A percentile compares a stretch with the other conserved stretches of the same genome.
phyloP scores from a whole-genome alignment of 2,113 vertebrate genomes.

The Psittacula cyanocephala region DNA sequence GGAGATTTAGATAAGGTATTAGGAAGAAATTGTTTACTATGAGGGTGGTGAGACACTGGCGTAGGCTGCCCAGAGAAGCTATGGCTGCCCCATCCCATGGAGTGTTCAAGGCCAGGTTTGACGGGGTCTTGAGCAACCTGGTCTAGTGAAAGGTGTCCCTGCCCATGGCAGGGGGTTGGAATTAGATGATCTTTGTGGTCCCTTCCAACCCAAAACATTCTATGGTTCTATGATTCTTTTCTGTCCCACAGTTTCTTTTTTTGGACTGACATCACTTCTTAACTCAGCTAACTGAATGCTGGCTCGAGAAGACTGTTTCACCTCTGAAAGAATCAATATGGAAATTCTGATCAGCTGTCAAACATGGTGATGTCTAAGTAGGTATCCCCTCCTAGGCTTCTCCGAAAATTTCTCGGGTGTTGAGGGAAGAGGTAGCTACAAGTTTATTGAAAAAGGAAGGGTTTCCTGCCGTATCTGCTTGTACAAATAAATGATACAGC shows the following conservation, averaged over 20 bases:
- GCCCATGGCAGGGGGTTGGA: neutral
- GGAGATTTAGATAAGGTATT: neutral
- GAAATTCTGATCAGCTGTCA: neutral
- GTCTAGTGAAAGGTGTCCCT: neutral
- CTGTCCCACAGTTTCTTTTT: neutral
- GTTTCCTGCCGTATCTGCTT: neutral
- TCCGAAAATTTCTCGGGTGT: neutral
- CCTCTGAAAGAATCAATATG: neutral
- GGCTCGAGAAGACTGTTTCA: neutral
- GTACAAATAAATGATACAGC: neutral
- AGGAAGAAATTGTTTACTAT: neutral
- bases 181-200: neutral
- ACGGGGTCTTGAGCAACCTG: neutral
- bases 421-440: neutral
- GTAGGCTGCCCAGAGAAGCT: neutral
- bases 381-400: neutral
- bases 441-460: neutral
- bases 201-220: neutral
- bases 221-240: neutral
- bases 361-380: neutral
- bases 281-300: neutral
- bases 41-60: neutral
- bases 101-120: neutral
- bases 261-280: neutral
- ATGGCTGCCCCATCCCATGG: neutral